A percentile compares a stretch with the other conserved stretches of the same genome.
Conservation (phyloP, 2,797 vertebrate genomes). For the Sphenodon punctatus region DNA sequence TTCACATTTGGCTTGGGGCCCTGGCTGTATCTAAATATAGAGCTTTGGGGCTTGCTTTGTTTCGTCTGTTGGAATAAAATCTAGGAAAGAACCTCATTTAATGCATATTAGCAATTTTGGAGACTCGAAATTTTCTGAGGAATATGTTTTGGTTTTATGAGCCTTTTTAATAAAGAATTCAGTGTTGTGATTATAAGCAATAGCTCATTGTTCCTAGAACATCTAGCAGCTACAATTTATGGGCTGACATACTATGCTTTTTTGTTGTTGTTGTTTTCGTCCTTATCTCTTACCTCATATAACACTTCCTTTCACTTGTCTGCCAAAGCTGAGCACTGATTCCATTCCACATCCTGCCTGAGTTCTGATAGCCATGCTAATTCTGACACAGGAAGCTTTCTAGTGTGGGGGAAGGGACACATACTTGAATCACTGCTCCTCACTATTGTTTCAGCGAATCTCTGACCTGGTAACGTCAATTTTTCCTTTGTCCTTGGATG, state of each 20-base stretch:
- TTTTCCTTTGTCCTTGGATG: constrained; percentile 70
- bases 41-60: background rate
- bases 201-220: constrained; percentile 28
- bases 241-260: constrained; percentile 21
- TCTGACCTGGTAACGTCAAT: constrained; percentile 37
- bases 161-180: background rate
- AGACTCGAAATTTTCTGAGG: background rate
- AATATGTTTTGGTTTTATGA: background rate
- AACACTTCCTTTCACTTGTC: constrained; percentile 14
- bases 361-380: constrained; percentile 29
- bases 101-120: background rate
- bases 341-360: constrained; percentile 17
- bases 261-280: constrained; percentile 31
- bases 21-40: background rate
- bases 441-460: constrained; percentile 35
- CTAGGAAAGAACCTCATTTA: background rate
- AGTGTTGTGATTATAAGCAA: background rate
- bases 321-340: constrained; percentile 29
- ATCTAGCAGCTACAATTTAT: constrained; percentile 10
- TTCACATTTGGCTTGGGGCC: too few species aligned
- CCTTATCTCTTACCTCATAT: background rate
- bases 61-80: background rate
- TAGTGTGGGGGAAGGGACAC: background rate
- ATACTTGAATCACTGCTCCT: constrained; percentile 42
- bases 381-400: constrained; percentile 51